Conservation (phyloP, 2,888 invertebrate species). For the Euzophera pinguis region DNA sequence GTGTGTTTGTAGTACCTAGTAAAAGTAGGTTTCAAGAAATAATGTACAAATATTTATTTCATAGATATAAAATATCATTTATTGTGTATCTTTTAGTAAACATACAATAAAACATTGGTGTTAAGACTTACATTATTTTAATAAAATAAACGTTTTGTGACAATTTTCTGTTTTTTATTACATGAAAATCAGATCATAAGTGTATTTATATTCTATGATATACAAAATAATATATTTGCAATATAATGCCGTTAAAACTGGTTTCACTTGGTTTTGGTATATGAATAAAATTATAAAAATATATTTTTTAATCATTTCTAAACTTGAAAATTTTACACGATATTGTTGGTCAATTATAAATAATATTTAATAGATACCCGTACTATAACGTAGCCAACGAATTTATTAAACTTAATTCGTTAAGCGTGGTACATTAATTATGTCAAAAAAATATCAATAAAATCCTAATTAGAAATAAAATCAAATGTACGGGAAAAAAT, state of each 20-base stretch:
- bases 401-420: too few species aligned
- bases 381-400: conserved; percentile 34
- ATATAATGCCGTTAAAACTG: conserved; percentile 2
- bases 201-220: conserved; percentile 25
- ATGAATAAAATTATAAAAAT: neutral
- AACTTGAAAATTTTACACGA: neutral
- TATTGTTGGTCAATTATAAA: conserved; percentile 39
- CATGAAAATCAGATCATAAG: conserved; percentile 58
- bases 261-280: neutral
- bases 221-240: conserved; percentile 26
- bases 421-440: conserved; percentile 60
- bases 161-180: conserved; percentile 29
- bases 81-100: conserved; percentile 68
- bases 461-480: conserved; percentile 27
- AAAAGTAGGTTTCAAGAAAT: neutral
- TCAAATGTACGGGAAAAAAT: conserved; percentile 19
- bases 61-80: conserved; percentile 38
- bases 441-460: conserved; percentile 35
- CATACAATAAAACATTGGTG: conserved; percentile 59
- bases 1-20: too few species aligned
- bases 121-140: conserved; percentile 47
- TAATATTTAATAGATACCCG: conserved; percentile 48
- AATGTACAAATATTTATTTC: neutral
- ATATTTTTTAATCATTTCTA: neutral
- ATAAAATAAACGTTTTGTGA: conserved; percentile 48